A percentile compares a stretch with the other conserved stretches of the same genome.
Conservation (phyloP, 2,113 vertebrate genomes). For the Sminthopsis crassicaudata region DNA sequence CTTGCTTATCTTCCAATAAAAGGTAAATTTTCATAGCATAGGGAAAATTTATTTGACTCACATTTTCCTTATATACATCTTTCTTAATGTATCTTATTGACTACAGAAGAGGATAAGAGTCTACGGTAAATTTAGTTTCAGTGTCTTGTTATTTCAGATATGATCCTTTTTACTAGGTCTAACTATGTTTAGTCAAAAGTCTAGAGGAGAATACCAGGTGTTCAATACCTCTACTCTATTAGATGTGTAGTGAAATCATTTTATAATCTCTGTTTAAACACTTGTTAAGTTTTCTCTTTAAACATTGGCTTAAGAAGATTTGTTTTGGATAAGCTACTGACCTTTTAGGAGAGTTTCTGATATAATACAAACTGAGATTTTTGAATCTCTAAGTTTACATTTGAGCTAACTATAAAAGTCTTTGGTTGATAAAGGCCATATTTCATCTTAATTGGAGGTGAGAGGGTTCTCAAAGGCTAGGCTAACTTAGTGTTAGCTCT, state of each 20-base stretch:
- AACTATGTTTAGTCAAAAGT: not conserved
- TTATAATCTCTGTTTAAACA: not conserved
- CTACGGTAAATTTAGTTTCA: not conserved
- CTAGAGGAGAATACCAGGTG: not conserved
- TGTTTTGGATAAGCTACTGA: not conserved
- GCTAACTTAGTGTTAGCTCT: not conserved
- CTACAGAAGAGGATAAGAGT: not conserved
- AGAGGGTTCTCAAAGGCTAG: not conserved
- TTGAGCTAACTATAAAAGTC: not conserved
- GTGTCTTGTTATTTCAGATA: constrained; percentile 5
- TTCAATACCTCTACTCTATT: not conserved
- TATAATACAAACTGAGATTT: not conserved
- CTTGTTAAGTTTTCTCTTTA: not conserved
- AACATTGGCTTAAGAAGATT: not conserved
- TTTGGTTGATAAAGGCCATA: not conserved
- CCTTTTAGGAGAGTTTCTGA: not conserved
- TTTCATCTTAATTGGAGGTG: not conserved
- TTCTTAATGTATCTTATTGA: not conserved
- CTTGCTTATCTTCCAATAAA: not conserved
- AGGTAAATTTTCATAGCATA: not conserved
- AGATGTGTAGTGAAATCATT: not conserved
- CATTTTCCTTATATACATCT: not conserved
- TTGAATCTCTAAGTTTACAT: not conserved
- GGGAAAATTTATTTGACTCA: not conserved
- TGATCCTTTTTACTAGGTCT: constrained; percentile 8